These are phyloP conservation scores for Ichneumoninae sp. DNA, from an alignment of 2,888 invertebrate genomes.

Conservation along the genomic window DNA sequence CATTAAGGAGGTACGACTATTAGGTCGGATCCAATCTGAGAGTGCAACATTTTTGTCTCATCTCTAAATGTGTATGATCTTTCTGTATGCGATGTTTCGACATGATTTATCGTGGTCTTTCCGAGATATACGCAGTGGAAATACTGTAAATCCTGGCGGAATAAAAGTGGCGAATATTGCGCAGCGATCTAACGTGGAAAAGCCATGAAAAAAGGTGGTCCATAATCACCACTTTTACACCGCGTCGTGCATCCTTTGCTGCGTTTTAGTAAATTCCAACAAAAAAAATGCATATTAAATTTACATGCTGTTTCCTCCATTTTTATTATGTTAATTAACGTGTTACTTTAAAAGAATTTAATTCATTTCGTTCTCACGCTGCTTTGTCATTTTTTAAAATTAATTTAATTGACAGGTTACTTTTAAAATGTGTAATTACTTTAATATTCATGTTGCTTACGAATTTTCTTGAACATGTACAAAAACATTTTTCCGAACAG, in stretches of 20 bases:
- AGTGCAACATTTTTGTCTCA: background rate
- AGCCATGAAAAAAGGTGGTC: background rate
- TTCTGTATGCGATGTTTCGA: background rate
- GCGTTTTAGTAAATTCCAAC: no score
- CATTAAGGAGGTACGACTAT: background rate
- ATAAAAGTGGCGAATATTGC: background rate
- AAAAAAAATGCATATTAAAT: no score
- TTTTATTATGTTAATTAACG: no score
- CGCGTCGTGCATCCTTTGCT: no score
- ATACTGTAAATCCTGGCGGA: background rate
- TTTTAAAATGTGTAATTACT: background rate
- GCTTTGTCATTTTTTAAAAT: background rate
- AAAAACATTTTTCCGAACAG: background rate
- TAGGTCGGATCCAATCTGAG: background rate
- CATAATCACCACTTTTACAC: background rate
- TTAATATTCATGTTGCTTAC: background rate
- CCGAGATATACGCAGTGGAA: background rate
- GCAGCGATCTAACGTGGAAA: background rate
- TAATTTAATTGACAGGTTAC: no score
- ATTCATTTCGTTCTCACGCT: background rate
- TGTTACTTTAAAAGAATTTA: no score
- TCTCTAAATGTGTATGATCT: background rate
- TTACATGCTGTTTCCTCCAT: no score
- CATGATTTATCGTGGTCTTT: background rate
- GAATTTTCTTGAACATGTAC: background rate